These are phyloP conservation scores for Pelusios castaneus DNA, from an alignment of 2,113 vertebrate genomes.

Conservation along the genomic window DNA sequence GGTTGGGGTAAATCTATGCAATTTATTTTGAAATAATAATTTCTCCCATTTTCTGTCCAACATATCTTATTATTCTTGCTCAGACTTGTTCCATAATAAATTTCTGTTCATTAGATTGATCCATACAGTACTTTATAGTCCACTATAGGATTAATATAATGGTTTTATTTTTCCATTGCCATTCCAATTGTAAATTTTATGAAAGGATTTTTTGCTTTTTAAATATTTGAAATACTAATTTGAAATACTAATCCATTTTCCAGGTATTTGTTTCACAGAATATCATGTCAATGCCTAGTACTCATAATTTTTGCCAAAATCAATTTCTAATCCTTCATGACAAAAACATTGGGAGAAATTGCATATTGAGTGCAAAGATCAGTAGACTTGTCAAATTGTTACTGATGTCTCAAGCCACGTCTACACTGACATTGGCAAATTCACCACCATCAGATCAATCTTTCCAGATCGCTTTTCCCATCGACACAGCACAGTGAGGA, in stretches of 20 bases:
- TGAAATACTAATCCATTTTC: not conserved
- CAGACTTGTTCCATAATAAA: not conserved
- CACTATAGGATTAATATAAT: not conserved
- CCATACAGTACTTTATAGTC: not conserved
- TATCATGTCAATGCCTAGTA: not conserved
- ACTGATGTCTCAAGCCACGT: not conserved
- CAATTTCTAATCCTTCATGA: conserved; percentile 11
- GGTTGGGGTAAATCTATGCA: not conserved
- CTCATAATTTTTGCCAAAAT: not conserved
- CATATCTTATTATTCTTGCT: not conserved
- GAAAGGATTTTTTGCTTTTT: not conserved
- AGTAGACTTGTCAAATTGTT: not conserved
- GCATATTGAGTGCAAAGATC: not conserved
- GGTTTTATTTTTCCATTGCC: not conserved
- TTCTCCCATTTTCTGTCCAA: not conserved
- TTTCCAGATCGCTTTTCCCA: too few species aligned
- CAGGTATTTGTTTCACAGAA: not conserved
- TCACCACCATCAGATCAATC: too few species aligned
- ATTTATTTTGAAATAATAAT: conserved; percentile 1
- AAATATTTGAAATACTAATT: not conserved
- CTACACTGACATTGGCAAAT: too few species aligned
- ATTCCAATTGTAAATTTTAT: not conserved
- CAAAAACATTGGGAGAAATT: not conserved
- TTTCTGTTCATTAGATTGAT: not conserved
- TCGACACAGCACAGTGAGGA: too few species aligned